These are phyloP conservation scores for Apodemia hepburni DNA, from an alignment of 2,888 invertebrate genomes.

Conservation along the genomic window DNA sequence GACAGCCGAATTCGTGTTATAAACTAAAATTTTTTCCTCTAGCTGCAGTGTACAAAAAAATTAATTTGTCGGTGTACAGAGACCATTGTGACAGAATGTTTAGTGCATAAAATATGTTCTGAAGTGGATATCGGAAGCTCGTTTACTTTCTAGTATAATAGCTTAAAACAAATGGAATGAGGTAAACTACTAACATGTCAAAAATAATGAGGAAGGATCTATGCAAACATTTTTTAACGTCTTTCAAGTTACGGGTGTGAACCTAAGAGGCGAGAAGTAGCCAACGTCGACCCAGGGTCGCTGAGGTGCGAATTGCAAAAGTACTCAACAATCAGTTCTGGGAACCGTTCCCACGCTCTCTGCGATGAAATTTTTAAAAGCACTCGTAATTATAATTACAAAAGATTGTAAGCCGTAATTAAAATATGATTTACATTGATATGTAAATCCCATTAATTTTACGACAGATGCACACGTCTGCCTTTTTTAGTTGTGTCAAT, in stretches of 20 bases:
- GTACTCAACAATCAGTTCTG: conserved; percentile 32
- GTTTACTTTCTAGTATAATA: no score
- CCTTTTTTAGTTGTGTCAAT: background rate
- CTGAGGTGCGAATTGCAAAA: conserved; percentile 56
- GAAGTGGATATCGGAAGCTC: no score
- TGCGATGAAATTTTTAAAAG: conserved; percentile 12
- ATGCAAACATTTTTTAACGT: background rate
- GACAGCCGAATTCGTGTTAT: no score
- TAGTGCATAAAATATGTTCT: background rate
- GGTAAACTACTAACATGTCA: no score
- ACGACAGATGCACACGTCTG: background rate
- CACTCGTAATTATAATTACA: conserved; percentile 14
- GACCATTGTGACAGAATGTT: background rate
- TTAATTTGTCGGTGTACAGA: no score
- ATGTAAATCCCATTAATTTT: background rate
- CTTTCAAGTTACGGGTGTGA: conserved; percentile 5
- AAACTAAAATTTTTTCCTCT: no score
- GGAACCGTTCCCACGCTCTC: conserved; percentile 33
- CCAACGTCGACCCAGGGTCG: conserved; percentile 34
- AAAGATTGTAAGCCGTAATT: conserved; percentile 6
- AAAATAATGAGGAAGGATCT: background rate
- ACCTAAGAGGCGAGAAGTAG: conserved; percentile 6
- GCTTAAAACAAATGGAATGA: background rate
- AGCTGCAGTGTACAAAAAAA: no score
- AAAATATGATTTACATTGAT: conserved; percentile 12